Conservation (phyloP, 2,797 vertebrate genomes). For the Enteromius mattozi region DNA sequence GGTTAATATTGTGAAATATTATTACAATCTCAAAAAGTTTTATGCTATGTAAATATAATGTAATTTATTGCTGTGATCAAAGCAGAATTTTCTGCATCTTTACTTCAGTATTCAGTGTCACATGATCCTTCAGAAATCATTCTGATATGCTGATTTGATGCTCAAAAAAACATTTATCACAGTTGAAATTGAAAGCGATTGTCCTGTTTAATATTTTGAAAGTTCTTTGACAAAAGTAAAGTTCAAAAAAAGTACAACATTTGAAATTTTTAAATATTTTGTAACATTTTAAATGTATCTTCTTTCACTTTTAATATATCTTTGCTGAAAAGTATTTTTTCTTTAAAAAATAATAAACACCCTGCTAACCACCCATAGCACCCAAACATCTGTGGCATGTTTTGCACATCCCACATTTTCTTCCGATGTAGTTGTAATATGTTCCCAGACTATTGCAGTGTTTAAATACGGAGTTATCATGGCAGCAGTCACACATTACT, state of each 20-base stretch:
- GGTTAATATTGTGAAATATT: background rate
- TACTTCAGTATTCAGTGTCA: background rate
- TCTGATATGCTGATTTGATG: background rate
- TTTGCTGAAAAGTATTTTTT: background rate
- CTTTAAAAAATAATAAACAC: background rate
- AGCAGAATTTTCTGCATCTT: background rate
- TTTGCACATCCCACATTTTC: background rate
- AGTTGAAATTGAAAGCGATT: background rate
- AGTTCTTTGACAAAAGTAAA: background rate
- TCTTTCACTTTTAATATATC: background rate
- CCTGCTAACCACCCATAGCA: background rate
- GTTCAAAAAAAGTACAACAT: background rate
- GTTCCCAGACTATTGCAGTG: background rate
- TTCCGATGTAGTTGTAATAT: background rate
- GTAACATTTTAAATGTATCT: background rate
- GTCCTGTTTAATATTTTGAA: background rate
- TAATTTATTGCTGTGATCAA: background rate
- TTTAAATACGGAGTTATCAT: background rate
- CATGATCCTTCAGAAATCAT: background rate
- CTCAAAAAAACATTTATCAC: background rate
- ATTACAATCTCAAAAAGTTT: background rate
- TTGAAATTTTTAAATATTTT: background rate
- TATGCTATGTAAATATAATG: background rate
- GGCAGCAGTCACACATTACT: background rate
- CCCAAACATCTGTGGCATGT: background rate